Evolutionary conservation across 2,797 vertebrate species (phyloP), one percentile per base, ranked within the genome.

Genomic region (Pseudochromis fuscus): DNA sequence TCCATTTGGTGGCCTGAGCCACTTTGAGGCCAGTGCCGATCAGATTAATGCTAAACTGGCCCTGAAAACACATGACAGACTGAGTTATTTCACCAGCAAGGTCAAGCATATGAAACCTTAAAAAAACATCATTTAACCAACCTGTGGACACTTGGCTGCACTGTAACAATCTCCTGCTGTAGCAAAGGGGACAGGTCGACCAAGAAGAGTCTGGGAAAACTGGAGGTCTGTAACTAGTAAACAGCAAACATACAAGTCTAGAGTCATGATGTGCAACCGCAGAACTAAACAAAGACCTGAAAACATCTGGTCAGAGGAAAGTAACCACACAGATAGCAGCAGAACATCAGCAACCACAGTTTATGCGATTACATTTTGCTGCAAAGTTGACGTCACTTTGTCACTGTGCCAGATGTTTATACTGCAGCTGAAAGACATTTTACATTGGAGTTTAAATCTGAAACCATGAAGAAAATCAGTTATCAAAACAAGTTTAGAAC

Each of bases 111-210:
- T 45, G 48, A 24, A 62, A 38, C n/a, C 48, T 37, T 57, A 12
- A n/a, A 42, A 24, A 6, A 50, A 57, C 44, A 74, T 25, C 40
- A 10, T 42, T 66, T 61, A 24, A 88, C 91, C 58, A 91, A 98
- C 98, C 96, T 99, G 98, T 35, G 98, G 98, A 88, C 98, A 99
- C 87, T 94, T 96, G 83, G 96, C 94, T 58, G 97, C 96, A 59
- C 98, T 99, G 61, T 99, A 99, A 92, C 98, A 99, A 81, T 99
- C 97, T 78, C 97, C 98, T 21, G 97, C 97, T 58, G 97, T 96
- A 67, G 96, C 97, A 74, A 98, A 99, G 0, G 97, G 96, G 69
- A 99, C 94, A 2, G 97, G 88, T 50, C 90, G 96, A 45, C 97
- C 98, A 27, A 94, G 87, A 38, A 93, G 37, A 45, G 96, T 98